A percentile compares a stretch with the other conserved stretches of the same genome.
These are phyloP conservation scores for Pimephales promelas DNA, from an alignment of 2,113 vertebrate genomes.

Conservation along the genomic window DNA sequence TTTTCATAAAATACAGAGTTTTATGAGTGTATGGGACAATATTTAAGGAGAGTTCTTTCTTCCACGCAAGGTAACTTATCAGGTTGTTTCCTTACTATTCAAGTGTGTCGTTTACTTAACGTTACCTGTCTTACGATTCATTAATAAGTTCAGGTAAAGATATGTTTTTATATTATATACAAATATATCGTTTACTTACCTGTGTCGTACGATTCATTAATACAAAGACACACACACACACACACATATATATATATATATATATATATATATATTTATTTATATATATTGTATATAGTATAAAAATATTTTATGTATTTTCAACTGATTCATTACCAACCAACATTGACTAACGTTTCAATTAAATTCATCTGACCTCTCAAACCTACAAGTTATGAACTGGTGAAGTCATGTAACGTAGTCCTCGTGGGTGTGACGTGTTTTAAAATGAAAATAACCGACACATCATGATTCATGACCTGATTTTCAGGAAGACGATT, in stretches of 20 bases:
- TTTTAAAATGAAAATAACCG: not conserved
- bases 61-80: not conserved
- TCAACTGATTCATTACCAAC: not conserved
- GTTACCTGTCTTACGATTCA: not conserved
- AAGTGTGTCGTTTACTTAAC: not conserved
- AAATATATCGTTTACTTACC: too few species aligned
- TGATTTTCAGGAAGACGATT: not conserved
- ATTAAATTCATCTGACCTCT: too few species aligned
- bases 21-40: not conserved
- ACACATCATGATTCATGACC: not conserved
- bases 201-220: too few species aligned
- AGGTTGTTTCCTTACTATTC: not conserved
- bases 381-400: not conserved
- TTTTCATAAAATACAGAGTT: not conserved
- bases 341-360: too few species aligned
- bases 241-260: too few species aligned
- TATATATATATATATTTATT: too few species aligned
- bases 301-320: not conserved
- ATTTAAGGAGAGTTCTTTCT: not conserved
- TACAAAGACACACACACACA: too few species aligned
- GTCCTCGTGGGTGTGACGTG: not conserved
- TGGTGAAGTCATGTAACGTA: not conserved
- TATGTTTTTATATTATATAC: not conserved
- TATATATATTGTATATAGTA: not conserved
- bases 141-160: not conserved